Base-by-base conservation (phyloP, 2,888 invertebrate species). In the Acholoe squamosa region DNA sequence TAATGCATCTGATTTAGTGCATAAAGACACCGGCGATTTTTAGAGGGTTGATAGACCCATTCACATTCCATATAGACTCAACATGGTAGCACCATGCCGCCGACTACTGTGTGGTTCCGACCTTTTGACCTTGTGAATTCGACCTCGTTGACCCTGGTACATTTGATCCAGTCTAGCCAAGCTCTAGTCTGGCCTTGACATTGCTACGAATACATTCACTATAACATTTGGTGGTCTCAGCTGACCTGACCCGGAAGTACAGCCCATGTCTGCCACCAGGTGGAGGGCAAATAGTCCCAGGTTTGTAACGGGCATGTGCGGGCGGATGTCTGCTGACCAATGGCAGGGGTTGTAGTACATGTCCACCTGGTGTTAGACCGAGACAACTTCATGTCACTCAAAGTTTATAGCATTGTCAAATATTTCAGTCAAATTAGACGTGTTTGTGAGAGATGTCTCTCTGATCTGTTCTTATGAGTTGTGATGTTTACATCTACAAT, bases 201-300 rank as follows among this genome's bases (percentile, higher is more conserved):
- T n/a, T n/a, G n/a, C 61, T n/a, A 22, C 61, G 22, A 28, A 71
- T 71, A 25, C 31, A 25, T n/a, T 28, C 71, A 71, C 28, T 25
- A 28, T 71, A 28, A 71, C 71, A 0, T 25, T 28, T n/a, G 61
- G 22, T 61, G 61, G 19, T 19, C 61, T 14, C 61, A n/a, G 14
- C 14, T 71, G 71, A 71, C 25, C 25, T 25, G 71, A 71, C 71
- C 71, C 71, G 71, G 71, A 71, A 71, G 71, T 71, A 61, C n/a
- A 12, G 14, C 7, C 5, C 61, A n/a, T n/a, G 22, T n/a, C 19
- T 14, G 61, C 61, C 22, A n/a, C 61, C 61, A 61, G 61, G 61
- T 61, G 61, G 61, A n/a, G 61, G 19, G 61, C 19, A n/a, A n/a
- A n/a, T 61, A 61, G 14, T 19, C 12, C 3, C n/a, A n/a, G 61